Evolutionary conservation across 2,797 vertebrate genomes (phyloP).

Genomic region (Neomorphus geoffroyi): DNA sequence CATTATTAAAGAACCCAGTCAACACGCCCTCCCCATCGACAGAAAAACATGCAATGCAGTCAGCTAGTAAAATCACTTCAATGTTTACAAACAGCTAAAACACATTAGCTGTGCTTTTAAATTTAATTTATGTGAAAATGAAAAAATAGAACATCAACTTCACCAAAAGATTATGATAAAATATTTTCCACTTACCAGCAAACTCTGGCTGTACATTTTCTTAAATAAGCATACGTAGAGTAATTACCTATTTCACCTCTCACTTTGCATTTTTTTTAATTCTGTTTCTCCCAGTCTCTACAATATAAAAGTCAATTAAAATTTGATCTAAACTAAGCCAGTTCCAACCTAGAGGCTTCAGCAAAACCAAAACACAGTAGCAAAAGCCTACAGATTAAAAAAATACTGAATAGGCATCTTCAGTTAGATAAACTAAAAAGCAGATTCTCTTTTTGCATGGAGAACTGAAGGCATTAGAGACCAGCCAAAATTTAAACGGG

Average conservation of each 20-base stretch:
- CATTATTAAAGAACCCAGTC: not conserved
- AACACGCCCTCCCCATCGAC: not conserved
- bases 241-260: not conserved
- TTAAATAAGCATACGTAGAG: not conserved
- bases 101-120: not conserved
- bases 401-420: not conserved
- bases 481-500: not conserved
- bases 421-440: not conserved
- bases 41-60: not conserved
- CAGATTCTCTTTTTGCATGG: not conserved
- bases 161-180: not conserved
- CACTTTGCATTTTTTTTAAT: not conserved
- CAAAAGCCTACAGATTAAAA: fast-evolving
- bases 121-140: not conserved
- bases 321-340: not conserved
- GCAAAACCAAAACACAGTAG: not conserved
- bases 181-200: not conserved
- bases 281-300: not conserved
- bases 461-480: not conserved
- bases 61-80: not conserved
- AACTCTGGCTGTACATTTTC: not conserved
- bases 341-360: not conserved
- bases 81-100: not conserved
- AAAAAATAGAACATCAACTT: not conserved
- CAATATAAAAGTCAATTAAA: not conserved